Evolutionary conservation across 2,113 vertebrate species (phyloP), one percentile per base, ranked within the genome.

Genomic region (Thymallus thymallus): DNA sequence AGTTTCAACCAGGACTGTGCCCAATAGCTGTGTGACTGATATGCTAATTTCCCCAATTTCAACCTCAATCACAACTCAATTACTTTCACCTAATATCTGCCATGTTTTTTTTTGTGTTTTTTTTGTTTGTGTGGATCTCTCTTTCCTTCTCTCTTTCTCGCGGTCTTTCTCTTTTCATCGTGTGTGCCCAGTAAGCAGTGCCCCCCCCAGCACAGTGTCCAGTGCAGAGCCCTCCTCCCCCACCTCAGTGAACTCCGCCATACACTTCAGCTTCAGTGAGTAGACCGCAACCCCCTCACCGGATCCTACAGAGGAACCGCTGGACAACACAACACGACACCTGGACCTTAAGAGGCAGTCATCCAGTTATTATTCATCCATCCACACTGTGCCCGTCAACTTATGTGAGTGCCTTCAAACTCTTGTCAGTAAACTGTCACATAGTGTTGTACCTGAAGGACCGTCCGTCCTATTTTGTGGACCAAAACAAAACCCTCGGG

Each of bases 211-310:
- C 70, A 93, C 94, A 0, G 94, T 96, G 48, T 98, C 97, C 86
- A 97, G 95, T 61, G 94, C 94, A 9, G 95, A 95, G 29, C 95
- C 95, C 0, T 96, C 95, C 1, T 96, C 96, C n/a, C 95, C 95
- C 5, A 90, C 91, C 67, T 83, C 93, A 68, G 82, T 91, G 68
- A 93, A 29, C 62, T 5, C 12, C 56, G 89, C 88, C 3, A 64
- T 92, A 76, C 92, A 86, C 77, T 97, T 96, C 90, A 91, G 80
- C 77, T 97, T 96, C 90, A 91, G 80, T 64, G 94, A 95, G 79
- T 95, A 93, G 71, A 76, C 84, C 12, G 16, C 7, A n/a, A 13
- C 58, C 22, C n/a, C n/a, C 58, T 0, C 5, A 30, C 45, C 2
- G 66, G 6, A 41, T 12, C 18, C 32, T 20, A 29, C 23, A 20